Evolutionary conservation across 1,140 invertebrate species (phyloP), one percentile per base, ranked within the genome.

Genomic region (Musca domestica): DNA sequence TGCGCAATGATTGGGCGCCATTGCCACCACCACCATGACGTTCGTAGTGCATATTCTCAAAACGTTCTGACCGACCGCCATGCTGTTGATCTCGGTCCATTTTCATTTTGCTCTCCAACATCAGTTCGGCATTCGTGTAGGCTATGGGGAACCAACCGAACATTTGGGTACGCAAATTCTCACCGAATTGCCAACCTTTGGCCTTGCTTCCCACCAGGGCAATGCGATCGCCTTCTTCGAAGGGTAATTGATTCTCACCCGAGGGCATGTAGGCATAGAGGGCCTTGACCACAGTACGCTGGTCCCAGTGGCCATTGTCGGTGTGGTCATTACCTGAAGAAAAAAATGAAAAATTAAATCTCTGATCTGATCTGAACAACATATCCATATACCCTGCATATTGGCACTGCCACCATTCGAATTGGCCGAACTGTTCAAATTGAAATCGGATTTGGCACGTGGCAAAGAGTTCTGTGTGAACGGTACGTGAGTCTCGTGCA

Each of bases 111-210:
- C 22, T 64, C 58, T 15, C 52, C 19, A 64, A 74, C 71, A 20
- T 48, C 3, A 65, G 70, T 34, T 19, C 77, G 80, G 83, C 76
- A 83, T 96, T 94, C 30, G 94, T 96, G 75, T 96, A 98, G 10
- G 95, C 94, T 41, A 96, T 83, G 1, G 95, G 95, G 82, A 97
- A 96, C 95, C 95, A 97, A 15, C 95, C 95, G 69, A 93, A 91
- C 74, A 92, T 88, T 77, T 95, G 92, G 22, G 92, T 95, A 15
- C 94, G 86, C 68, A 94, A 82, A 82, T 97, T 96, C 80, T 96
- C 94, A 22, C 95, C 95, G 77, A 95, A 97, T 80, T 97, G 95
- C 95, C 95, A 98, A 51, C 95, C 95, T 80, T 95, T 95, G 75
- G 93, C 95, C 69, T 93, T 87, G 73, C 95, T 93, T 78, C 94